phyloP scores from a whole-genome alignment of 2,797 vertebrate genomes.

The Tiaroga cobitis region DNA sequence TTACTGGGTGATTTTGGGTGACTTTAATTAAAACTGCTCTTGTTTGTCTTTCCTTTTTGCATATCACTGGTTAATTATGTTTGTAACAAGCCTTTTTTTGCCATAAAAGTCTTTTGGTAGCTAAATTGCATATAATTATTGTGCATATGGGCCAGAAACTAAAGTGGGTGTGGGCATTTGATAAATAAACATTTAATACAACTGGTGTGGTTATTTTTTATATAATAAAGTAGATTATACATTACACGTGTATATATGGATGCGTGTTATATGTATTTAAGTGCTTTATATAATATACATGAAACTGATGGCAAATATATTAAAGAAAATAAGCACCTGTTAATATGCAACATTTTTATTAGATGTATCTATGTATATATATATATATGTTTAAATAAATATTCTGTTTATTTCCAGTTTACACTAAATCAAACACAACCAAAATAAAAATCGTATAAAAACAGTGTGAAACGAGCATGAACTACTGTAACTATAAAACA shows the following conservation, averaged over 20 bases:
- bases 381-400: slow-evolving; percentile 17
- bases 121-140: slow-evolving; percentile 50
- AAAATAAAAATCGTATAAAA: slow-evolving; percentile 18
- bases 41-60: slow-evolving; percentile 1
- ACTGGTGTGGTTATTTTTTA: background rate
- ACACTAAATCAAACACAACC: slow-evolving; percentile 18
- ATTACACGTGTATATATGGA: background rate
- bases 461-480: background rate
- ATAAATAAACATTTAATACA: slow-evolving; percentile 68
- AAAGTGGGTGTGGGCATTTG: slow-evolving; percentile 43
- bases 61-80: slow-evolving; percentile 64
- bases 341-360: slow-evolving; percentile 16
- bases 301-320: too few species aligned
- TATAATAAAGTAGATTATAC: background rate
- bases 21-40: slow-evolving; percentile 40
- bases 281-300: too few species aligned
- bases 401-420: background rate
- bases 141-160: slow-evolving; percentile 57
- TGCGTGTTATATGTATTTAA: background rate
- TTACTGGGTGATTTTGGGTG: slow-evolving; percentile 26
- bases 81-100: slow-evolving; percentile 62
- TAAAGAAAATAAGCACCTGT: background rate
- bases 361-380: background rate
- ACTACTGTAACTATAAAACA: background rate
- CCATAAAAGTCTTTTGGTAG: slow-evolving; percentile 51